These are phyloP conservation scores for Phoebastria nigripes DNA, from an alignment of 2,797 vertebrate genomes.

Conservation along the genomic window DNA sequence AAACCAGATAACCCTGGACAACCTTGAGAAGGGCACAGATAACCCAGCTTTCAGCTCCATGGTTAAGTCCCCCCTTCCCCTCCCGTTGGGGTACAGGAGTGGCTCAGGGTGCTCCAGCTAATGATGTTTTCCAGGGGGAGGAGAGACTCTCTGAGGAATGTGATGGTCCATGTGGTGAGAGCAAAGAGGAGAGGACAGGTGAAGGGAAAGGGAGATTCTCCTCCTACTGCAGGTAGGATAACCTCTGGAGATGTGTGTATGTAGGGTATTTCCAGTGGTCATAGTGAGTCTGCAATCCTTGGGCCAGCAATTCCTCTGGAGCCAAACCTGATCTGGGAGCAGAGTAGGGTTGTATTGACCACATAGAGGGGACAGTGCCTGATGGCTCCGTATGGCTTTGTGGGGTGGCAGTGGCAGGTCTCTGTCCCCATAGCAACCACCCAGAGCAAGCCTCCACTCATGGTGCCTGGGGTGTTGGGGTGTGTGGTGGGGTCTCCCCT, in stretches of 20 bases:
- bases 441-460: not conserved
- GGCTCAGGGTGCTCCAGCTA: not conserved
- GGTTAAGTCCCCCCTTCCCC: conserved; percentile 21
- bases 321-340: not conserved
- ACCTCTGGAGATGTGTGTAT: not conserved
- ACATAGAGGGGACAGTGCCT: not conserved
- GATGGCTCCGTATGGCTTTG: not conserved
- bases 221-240: not conserved
- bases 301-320: not conserved
- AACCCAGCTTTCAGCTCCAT: conserved; percentile 34
- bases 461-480: not conserved
- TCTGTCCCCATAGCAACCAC: not conserved
- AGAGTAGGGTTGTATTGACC: not conserved
- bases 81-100: accelerated
- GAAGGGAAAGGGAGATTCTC: not conserved
- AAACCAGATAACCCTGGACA: not conserved
- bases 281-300: not conserved
- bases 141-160: not conserved
- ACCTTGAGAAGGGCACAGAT: conserved; percentile 7
- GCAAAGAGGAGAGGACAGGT: not conserved
- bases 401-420: not conserved
- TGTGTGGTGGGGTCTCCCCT: not conserved
- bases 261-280: not conserved
- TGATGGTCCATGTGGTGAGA: not conserved
- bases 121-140: conserved; percentile 32